Evolutionary conservation across 2,113 vertebrate species (phyloP), one percentile per base, ranked within the genome.

Genomic region (Phrynosoma platyrhinos): DNA sequence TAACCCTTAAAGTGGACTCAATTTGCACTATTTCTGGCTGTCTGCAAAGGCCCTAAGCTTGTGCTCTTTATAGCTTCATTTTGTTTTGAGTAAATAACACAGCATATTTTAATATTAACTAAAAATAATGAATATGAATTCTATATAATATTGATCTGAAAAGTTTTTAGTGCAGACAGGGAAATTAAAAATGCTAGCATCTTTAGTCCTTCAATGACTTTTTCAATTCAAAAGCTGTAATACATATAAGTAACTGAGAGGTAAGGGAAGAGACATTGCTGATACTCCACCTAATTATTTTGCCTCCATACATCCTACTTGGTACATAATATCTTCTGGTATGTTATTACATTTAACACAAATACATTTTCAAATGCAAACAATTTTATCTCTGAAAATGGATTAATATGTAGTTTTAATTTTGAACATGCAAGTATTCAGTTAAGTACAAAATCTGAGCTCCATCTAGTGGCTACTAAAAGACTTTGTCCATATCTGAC

Each of bases 381-480:
- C 7, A 66, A 30, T 36, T 55, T 9, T 47, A 55, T 40, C 27
- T 7, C 80, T 83, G 47, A 21, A 47, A 40, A 12, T 0, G 5
- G 79, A 47, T 0, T 1, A 20, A 20, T 5, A n/a, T 6, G 5
- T 69, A 30, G 40, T 40, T 32, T 25, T 9, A 66, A 20, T 69
- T 18, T n/a, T 20, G 27, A 71, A 55, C 8, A 62, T 27, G 6
- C 13, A 36, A 58, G 27, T 52, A 13, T 55, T 83, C 13, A 16
- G 25, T 25, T 13, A 36, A 1, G 20, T 66, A 83, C 75, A 66
- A 90, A 80, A 82, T 69, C 20, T 90, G 83, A 21, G 77, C 91
- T 83, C 94, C 92, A 94, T 85, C 95, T 95, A 84, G 89, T 90
- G 95, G 87, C 71, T 68, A 76, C 27, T 62, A 20, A 5, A 18